Percentiles rank a stretch among this genome's conserved stretches.
Evolutionary conservation across 2,113 vertebrate genomes (phyloP).

Genomic region (Arothron firmamentum): DNA sequence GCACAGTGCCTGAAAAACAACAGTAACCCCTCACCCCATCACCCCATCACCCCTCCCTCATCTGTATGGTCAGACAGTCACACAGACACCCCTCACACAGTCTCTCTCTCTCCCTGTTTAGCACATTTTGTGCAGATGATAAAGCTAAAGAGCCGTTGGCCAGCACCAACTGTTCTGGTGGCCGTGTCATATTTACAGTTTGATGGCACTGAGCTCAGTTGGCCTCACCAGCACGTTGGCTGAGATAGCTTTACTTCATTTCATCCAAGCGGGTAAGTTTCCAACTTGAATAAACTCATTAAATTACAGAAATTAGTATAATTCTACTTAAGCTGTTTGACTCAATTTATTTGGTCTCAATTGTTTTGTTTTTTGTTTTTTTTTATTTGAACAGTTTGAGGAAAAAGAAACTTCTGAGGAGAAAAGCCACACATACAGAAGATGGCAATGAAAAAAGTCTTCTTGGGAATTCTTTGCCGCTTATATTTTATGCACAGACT

Average conservation of each 20-base stretch:
- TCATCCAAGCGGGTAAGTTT: neutral
- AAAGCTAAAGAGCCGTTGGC: conserved; percentile 21
- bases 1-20: conserved; percentile 61
- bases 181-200: conserved; percentile 41
- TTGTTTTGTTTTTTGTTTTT: too few species aligned
- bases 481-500: neutral
- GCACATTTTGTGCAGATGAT: conserved; percentile 21
- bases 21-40: conserved; percentile 6
- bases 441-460: neutral
- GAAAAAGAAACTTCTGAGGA: too few species aligned
- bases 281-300: neutral
- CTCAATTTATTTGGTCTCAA: too few species aligned
- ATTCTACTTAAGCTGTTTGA: too few species aligned
- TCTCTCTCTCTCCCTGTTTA: conserved; percentile 40
- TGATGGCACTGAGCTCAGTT: conserved; percentile 23
- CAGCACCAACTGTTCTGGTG: conserved; percentile 15
- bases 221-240: conserved; percentile 32
- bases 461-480: neutral
- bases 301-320: neutral
- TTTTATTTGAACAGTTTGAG: too few species aligned
- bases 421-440: too few species aligned
- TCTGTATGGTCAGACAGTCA: neutral
- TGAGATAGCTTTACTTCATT: conserved; percentile 38
- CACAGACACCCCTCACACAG: conserved; percentile 12
- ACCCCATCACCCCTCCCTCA: neutral